These are phyloP conservation scores for Calliphora vicina DNA, from an alignment of 1,140 invertebrate species.

Conservation along the genomic window DNA sequence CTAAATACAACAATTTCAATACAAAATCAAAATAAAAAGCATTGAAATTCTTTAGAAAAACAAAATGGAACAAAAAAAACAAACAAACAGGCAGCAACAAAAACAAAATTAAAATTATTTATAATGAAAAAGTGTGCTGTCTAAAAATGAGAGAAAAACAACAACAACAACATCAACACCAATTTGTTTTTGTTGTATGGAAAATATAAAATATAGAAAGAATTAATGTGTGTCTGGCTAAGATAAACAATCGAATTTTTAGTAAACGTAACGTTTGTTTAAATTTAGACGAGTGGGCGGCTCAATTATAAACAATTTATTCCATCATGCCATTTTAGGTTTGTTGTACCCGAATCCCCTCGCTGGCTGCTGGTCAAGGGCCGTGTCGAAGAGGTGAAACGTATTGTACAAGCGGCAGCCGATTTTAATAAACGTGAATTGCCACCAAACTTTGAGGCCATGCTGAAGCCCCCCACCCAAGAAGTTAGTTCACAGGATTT, in stretches of 20 bases:
- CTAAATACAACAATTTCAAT: too few species aligned
- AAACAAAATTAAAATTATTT: not conserved
- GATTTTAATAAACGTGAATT: constrained; percentile 70
- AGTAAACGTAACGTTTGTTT: not conserved
- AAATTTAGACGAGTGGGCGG: not conserved
- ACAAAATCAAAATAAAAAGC: too few species aligned
- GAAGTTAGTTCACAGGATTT: constrained; percentile 67
- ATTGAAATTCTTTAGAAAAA: not conserved
- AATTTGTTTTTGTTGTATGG: too few species aligned
- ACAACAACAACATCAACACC: not conserved
- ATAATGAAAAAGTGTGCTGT: not conserved
- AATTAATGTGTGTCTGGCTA: not conserved
- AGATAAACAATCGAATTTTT: not conserved
- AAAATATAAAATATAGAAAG: not conserved
- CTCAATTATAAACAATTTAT: not conserved
- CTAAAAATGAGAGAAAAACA: not conserved
- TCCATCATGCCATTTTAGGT: constrained; percentile 65
- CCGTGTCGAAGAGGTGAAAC: constrained; percentile 72
- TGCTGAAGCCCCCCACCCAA: constrained; percentile 64
- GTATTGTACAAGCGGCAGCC: constrained; percentile 74
- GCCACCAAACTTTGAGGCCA: constrained; percentile 70
- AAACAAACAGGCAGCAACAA: too few species aligned
- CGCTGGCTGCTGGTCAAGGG: constrained; percentile 83
- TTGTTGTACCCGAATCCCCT: constrained; percentile 84
- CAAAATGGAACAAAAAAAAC: not conserved